Percentiles rank a stretch among this genome's conserved stretches.
phyloP scores from a whole-genome alignment of 2,888 invertebrate genomes.

The Endotricha flammealis region DNA sequence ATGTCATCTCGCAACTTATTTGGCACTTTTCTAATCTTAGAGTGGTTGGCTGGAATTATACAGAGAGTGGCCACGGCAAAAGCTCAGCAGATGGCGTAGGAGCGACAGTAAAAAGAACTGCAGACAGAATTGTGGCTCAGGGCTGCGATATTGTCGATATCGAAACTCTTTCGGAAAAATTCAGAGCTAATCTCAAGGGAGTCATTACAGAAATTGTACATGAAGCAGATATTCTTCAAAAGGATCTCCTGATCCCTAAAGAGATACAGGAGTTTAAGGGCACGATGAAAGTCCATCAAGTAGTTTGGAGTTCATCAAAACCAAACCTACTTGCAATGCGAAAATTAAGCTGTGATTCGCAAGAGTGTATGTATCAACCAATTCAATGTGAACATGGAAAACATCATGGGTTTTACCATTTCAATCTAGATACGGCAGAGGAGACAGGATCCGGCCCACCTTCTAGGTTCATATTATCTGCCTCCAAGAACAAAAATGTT shows the following conservation, averaged over 20 bases:
- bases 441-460: no score
- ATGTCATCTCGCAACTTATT: not conserved
- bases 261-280: not conserved
- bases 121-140: not conserved
- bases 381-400: not conserved
- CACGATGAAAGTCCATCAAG: slow-evolving; percentile 2
- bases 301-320: slow-evolving; percentile 1
- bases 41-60: not conserved
- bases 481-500: no score
- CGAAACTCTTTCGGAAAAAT: not conserved
- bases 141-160: not conserved
- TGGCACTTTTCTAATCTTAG: not conserved
- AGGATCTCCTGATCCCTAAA: not conserved
- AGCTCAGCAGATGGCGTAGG: not conserved
- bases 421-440: no score
- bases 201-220: not conserved
- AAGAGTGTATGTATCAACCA: not conserved
- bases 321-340: not conserved
- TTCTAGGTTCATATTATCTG: no score
- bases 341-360: not conserved
- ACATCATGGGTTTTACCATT: slow-evolving; percentile 3
- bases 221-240: not conserved
- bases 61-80: not conserved
- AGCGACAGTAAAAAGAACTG: not conserved
- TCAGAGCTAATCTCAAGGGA: not conserved